Base-by-base conservation (phyloP, 2,113 vertebrate genomes). In the Capreolus pygargus region DNA sequence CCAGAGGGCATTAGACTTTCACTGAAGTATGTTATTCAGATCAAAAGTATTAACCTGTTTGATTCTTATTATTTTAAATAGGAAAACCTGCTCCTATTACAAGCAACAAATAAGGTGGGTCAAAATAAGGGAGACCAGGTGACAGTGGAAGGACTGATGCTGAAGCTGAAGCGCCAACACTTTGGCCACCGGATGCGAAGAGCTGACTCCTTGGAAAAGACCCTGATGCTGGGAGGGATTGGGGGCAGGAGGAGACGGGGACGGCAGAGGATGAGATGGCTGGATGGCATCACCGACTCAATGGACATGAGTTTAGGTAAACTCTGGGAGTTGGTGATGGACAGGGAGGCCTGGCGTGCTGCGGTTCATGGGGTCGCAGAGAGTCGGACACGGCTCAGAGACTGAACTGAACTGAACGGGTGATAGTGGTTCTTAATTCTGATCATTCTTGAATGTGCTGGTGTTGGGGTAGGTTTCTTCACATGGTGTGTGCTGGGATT, bases 241-340 rank as follows among this genome's bases (percentile, higher is more conserved):
- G 16, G 2, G 2, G 64, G 64, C 64, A 2, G 64, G 64, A 67
- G 16, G 33, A 67, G 64, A 67, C 10, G 64, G n/a, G n/a, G n/a
- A 67, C 17, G 0, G 2, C 17, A 4, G n/a, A 67, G n/a, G n/a
- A 67, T 36, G 17, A 67, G 64, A 36, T 21, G 17, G 4, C 0
- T 36, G 64, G n/a, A 67, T 67, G 64, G 64, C 64, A 36, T 36
- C 64, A 67, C 64, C 0, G 4, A 67, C 17, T 36, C n/a, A 2
- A 21, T 67, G 64, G 33, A 36, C 33, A 2, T 36, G 17, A 11
- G 64, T 67, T 21, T 67, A 9, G 17, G n/a, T 67, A n/a, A 8
- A 67, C 64, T 36, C 64, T 2, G 33, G 33, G 17, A 67, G 64
- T 11, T 36, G 64, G 33, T 36, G n/a, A 67, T 21, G 33, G 33